phyloP scores from a whole-genome alignment of 2,888 invertebrate species.

The Spialia ferax region DNA sequence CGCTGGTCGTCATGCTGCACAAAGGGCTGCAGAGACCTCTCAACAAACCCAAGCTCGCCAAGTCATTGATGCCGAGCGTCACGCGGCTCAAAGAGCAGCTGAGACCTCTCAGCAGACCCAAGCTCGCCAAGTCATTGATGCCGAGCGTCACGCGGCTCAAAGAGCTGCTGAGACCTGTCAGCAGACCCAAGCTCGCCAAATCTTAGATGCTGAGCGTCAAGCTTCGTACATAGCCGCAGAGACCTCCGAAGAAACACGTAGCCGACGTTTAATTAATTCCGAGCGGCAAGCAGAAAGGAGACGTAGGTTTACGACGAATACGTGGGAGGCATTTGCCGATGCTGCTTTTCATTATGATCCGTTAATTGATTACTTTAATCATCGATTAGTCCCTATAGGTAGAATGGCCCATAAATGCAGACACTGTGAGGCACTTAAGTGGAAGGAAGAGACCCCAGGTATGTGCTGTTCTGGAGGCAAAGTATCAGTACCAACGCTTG shows the following conservation, averaged over 20 bases:
- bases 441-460: not conserved
- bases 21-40: no score
- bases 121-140: slow-evolving; percentile 46
- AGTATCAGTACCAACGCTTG: slow-evolving; percentile 44
- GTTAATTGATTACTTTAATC: not conserved
- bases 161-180: no score
- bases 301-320: not conserved
- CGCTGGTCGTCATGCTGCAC: no score
- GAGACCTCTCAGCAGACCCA: not conserved
- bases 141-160: no score
- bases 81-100: no score
- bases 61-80: slow-evolving; percentile 39
- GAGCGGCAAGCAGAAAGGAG: not conserved
- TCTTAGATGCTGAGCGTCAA: slow-evolving; percentile 35
- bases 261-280: not conserved
- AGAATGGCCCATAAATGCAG: not conserved
- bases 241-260: not conserved
- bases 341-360: not conserved
- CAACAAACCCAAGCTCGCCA: slow-evolving; percentile 41
- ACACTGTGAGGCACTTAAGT: not conserved
- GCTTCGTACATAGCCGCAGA: not conserved
- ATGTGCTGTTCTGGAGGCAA: slow-evolving; percentile 31
- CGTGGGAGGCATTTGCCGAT: not conserved
- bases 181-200: slow-evolving; percentile 43
- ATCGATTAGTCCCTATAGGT: not conserved